These are phyloP conservation scores for Podarcis raffonei DNA, from an alignment of 2,113 vertebrate species.

Conservation along the genomic window DNA sequence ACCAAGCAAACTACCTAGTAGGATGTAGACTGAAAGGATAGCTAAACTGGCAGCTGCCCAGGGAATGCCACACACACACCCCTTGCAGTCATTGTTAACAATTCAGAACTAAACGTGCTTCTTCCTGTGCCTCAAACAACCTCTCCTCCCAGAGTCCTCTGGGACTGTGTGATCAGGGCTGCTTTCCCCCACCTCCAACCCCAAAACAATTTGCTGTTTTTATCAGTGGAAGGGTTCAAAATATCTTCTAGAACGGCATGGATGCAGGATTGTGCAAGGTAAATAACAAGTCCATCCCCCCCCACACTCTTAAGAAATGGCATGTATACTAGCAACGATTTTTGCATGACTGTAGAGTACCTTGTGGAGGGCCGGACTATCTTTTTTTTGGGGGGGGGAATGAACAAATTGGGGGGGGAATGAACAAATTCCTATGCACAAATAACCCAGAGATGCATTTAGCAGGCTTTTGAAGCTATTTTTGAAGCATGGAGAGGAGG, in stretches of 20 bases:
- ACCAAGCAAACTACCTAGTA: not conserved
- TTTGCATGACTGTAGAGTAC: not conserved
- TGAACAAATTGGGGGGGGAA: no score
- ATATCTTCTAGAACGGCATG: not conserved
- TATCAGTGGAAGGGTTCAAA: not conserved
- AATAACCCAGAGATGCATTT: no score
- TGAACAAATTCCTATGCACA: no score
- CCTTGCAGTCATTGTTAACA: not conserved
- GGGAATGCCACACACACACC: not conserved
- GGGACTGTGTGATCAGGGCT: no score
- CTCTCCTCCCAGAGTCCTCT: not conserved
- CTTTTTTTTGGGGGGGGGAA: no score
- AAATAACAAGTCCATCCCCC: not conserved
- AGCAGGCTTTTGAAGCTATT: not conserved
- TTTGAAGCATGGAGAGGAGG: not conserved
- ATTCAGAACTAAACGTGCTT: not conserved
- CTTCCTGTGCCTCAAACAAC: not conserved
- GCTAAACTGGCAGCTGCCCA: not conserved
- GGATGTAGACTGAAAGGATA: not conserved
- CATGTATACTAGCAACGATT: not conserved
- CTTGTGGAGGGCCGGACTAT: no score
- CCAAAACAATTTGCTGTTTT: no score
- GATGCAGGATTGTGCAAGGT: not conserved
- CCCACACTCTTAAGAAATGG: not conserved
- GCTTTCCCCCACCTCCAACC: not conserved